Evolutionary conservation across 1,140 invertebrate species (phyloP).

Genomic region (Apocrypta bakeri): DNA sequence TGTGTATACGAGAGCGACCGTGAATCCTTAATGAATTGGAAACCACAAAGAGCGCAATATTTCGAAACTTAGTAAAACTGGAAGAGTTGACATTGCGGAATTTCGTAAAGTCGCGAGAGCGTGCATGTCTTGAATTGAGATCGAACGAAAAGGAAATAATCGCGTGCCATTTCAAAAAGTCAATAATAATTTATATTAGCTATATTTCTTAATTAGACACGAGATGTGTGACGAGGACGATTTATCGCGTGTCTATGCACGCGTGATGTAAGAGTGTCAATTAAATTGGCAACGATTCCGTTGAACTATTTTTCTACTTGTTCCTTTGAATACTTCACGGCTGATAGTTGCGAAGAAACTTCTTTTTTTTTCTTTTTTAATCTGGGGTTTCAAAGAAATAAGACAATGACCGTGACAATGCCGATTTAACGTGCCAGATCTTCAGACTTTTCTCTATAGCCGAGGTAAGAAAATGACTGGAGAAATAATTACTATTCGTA

Average conservation of each 20-base stretch:
- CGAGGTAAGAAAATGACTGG: too few species aligned
- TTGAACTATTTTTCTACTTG: background rate
- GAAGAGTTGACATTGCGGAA: slow-evolving; percentile 12
- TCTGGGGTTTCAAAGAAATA: background rate
- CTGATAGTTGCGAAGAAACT: background rate
- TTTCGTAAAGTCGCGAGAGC: slow-evolving; percentile 22
- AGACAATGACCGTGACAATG: background rate
- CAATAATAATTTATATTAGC: background rate
- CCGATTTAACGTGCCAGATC: background rate
- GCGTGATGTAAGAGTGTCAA: background rate
- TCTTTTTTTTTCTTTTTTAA: too few species aligned
- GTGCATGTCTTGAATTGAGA: background rate
- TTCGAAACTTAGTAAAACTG: background rate
- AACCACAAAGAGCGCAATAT: slow-evolving; percentile 19
- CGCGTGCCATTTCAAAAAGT: background rate
- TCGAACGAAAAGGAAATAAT: background rate
- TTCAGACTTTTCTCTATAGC: background rate
- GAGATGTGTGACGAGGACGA: background rate
- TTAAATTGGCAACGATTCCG: background rate
- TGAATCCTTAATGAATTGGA: slow-evolving; percentile 24
- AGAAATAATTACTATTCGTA: too few species aligned
- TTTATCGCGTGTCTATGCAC: background rate
- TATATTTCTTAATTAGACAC: background rate
- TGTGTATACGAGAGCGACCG: background rate
- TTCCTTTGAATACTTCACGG: too few species aligned